phyloP scores from a whole-genome alignment of 2,113 vertebrate species.

The Sander vitreus region DNA sequence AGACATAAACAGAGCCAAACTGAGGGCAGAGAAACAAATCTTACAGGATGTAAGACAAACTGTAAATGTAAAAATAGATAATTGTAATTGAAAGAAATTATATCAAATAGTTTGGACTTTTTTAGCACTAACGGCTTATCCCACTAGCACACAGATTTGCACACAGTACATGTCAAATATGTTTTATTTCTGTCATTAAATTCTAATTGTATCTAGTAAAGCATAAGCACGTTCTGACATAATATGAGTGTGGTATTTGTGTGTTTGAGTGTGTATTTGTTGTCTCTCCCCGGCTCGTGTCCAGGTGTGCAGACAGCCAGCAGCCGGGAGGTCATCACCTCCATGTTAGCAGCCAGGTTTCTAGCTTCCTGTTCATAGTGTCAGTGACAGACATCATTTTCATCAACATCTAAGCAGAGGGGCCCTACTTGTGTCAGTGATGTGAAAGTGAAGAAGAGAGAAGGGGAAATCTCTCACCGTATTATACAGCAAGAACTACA shows the following conservation, averaged over 20 bases:
- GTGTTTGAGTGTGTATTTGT: neutral
- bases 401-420: constrained; percentile 32
- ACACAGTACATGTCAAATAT: too few relatives aligned
- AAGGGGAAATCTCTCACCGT: neutral
- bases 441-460: neutral
- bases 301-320: constrained; percentile 22
- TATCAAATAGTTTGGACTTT: too few relatives aligned
- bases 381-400: constrained; percentile 20
- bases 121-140: too few relatives aligned
- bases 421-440: neutral
- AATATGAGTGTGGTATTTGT: neutral
- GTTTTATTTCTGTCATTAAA: too few relatives aligned
- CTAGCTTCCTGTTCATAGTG: constrained; percentile 10
- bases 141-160: too few relatives aligned
- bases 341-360: constrained; percentile 27
- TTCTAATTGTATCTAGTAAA: neutral
- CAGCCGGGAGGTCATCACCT: constrained; percentile 32
- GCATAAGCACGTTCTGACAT: neutral
- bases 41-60: too few relatives aligned
- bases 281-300: constrained; percentile 8
- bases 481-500: constrained; percentile 17
- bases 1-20: constrained; percentile 6
- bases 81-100: too few relatives aligned
- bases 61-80: too few relatives aligned
- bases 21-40: neutral